A percentile compares a stretch with the other conserved stretches of the same genome.
Evolutionary conservation across 2,888 invertebrate genomes (phyloP).

Genomic region (Neoascia interrupta): DNA sequence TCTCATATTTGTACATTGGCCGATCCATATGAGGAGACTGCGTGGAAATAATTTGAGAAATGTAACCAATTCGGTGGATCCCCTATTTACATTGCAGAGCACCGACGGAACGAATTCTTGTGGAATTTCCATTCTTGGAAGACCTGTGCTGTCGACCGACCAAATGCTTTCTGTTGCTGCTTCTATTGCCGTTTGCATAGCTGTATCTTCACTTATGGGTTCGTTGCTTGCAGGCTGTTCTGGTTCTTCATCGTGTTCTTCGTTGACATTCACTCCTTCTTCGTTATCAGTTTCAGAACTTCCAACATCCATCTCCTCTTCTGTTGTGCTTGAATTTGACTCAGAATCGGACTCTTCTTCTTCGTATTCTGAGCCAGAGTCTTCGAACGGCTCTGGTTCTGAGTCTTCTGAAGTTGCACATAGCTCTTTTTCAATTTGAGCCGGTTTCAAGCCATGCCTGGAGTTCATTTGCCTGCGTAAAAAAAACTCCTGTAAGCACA

Average conservation of each 20-base stretch:
- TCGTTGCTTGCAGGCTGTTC: background rate
- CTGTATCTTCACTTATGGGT: too few relatives aligned
- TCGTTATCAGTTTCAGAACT: background rate
- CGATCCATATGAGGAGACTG: conserved; percentile 18
- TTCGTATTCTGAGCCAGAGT: conserved; percentile 1
- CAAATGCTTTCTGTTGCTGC: conserved; percentile 12
- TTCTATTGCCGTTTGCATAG: conserved; percentile 2
- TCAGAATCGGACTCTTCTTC: conserved; percentile 2
- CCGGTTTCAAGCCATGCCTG: background rate
- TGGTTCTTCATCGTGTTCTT: background rate
- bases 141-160: conserved; percentile 5
- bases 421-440: background rate
- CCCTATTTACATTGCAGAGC: conserved; percentile 17
- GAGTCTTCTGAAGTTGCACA: conserved; percentile 1
- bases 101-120: conserved; percentile 15
- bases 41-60: conserved; percentile 22
- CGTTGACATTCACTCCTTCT: background rate
- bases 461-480: background rate
- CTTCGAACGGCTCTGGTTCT: background rate
- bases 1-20: conserved; percentile 22
- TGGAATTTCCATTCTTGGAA: conserved; percentile 21
- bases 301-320: too few relatives aligned
- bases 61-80: conserved; percentile 20
- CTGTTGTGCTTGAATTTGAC: conserved; percentile 4
- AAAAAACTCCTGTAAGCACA: conserved; percentile 1